A percentile compares a stretch with the other conserved stretches of the same genome.
Evolutionary conservation across 2,797 vertebrate species (phyloP).

Genomic region (Micrastur ruficollis): DNA sequence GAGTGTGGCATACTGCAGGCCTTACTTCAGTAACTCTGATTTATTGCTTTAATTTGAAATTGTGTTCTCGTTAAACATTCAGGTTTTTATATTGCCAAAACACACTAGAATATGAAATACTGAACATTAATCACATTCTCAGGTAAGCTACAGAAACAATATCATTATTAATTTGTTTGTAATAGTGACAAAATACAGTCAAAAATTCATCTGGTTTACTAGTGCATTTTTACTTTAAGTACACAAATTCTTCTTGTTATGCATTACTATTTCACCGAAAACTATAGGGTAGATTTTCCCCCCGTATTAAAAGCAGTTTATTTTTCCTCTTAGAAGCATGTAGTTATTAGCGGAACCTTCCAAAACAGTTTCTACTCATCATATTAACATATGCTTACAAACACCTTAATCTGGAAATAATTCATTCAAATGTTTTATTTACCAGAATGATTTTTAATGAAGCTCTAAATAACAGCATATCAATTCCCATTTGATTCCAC

Average conservation of each 20-base stretch:
- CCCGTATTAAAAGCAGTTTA: background rate
- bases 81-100: constrained; percentile 57
- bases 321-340: background rate
- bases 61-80: constrained; percentile 37
- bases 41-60: constrained; percentile 67
- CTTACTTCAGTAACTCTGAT: constrained; percentile 68
- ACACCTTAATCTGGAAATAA: background rate
- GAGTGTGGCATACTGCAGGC: constrained; percentile 23
- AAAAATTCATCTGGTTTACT: constrained; percentile 49
- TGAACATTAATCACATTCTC: constrained; percentile 70
- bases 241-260: constrained; percentile 26
- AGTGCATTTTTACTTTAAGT: constrained; percentile 52
- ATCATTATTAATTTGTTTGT: constrained; percentile 60
- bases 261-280: constrained; percentile 24
- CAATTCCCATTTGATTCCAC: background rate
- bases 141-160: constrained; percentile 51
- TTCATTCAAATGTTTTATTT: background rate
- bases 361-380: background rate
- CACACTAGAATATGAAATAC: constrained; percentile 47
- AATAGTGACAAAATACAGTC: constrained; percentile 25
- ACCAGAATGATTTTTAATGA: constrained; percentile 4
- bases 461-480: background rate
- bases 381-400: background rate
- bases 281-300: background rate
- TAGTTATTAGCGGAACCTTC: background rate